A percentile compares a stretch with the other conserved stretches of the same genome.
phyloP scores from a whole-genome alignment of 92 coral and sea anemone genomes.

The Siderastrea siderea region DNA sequence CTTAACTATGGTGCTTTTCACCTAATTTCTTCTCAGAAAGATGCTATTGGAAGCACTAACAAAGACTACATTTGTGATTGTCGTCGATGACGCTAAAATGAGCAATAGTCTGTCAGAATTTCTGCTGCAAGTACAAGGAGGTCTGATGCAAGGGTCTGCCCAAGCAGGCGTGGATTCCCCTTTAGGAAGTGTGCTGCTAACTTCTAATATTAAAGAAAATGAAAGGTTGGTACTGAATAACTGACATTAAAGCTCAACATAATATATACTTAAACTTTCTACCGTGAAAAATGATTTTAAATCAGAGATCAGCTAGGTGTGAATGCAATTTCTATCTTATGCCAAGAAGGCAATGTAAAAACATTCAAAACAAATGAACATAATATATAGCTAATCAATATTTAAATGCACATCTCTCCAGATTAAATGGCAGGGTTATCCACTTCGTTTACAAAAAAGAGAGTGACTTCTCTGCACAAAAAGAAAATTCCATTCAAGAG shows the following conservation, averaged over 20 bases:
- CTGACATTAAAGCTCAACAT: background rate
- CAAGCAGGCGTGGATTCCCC: background rate
- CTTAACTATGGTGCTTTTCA: too few relatives aligned
- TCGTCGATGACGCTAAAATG: background rate
- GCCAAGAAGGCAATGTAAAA: background rate
- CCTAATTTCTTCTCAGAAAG: background rate
- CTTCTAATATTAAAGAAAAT: background rate
- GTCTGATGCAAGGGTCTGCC: background rate
- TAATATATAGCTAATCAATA: background rate
- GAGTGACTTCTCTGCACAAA: background rate
- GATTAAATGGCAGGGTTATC: background rate
- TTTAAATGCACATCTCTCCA: background rate
- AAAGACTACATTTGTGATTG: slow-evolving; percentile 3
- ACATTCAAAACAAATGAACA: background rate
- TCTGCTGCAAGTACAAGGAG: background rate
- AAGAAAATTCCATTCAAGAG: too few relatives aligned
- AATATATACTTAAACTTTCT: background rate
- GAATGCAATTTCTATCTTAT: too few relatives aligned
- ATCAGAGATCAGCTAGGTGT: too few relatives aligned
- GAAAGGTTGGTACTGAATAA: background rate
- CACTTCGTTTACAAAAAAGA: background rate
- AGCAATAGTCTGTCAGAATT: background rate
- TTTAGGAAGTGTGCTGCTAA: background rate
- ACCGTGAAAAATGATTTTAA: too few relatives aligned
- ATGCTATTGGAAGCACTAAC: background rate